Conservation (phyloP, 2,888 invertebrate genomes). For the Cheilosia vernalis region DNA sequence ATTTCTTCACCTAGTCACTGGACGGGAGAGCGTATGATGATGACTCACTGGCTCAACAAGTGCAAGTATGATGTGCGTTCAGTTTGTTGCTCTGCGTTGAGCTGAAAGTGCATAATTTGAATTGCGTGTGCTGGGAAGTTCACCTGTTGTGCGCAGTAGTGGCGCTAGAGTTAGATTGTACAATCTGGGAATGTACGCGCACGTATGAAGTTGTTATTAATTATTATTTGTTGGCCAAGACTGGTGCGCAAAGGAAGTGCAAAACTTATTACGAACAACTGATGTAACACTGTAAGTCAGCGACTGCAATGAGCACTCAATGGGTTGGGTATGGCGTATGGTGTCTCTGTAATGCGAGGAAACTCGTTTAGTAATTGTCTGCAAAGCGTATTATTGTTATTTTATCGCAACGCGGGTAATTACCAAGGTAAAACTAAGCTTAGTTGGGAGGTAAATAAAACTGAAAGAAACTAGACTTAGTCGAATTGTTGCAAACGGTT, state of each 20-base stretch:
- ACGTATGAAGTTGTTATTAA: slow-evolving; percentile 9
- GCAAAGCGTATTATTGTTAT: not conserved
- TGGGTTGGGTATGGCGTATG: not conserved
- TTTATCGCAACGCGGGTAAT: too few species aligned
- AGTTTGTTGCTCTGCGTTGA: too few species aligned
- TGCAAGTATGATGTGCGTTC: too few species aligned
- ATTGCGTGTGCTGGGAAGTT: too few species aligned
- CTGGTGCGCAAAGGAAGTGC: slow-evolving; percentile 7
- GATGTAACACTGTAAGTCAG: slow-evolving; percentile 10
- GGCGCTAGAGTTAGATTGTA: not conserved
- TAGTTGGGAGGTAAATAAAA: too few species aligned
- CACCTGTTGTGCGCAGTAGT: not conserved
- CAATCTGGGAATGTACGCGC: not conserved
- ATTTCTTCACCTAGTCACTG: too few species aligned
- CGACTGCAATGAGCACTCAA: not conserved
- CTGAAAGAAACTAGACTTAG: too few species aligned
- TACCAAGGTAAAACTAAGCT: too few species aligned
- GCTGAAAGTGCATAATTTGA: too few species aligned
- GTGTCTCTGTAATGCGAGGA: not conserved
- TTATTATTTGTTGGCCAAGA: slow-evolving; percentile 18
- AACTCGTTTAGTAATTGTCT: not conserved
- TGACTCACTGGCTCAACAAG: too few species aligned
- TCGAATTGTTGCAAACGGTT: too few species aligned
- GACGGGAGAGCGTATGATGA: not conserved
- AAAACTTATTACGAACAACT: slow-evolving; percentile 10